phyloP scores from a whole-genome alignment of 2,888 invertebrate species.

The Allophyes oxyacanthae region DNA sequence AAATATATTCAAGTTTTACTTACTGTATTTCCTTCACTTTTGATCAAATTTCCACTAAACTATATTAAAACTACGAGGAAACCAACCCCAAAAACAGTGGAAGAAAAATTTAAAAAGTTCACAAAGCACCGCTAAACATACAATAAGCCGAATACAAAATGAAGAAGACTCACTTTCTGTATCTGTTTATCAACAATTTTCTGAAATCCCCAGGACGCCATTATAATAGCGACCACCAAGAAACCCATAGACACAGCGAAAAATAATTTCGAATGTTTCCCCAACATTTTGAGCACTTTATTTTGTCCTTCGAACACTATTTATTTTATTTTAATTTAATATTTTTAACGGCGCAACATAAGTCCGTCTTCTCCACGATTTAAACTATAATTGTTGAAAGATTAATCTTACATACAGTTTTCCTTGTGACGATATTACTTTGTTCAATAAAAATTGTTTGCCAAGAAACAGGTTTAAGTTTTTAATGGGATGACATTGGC shows the following conservation, averaged over 20 bases:
- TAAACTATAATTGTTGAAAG: conserved; percentile 56
- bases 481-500: not conserved
- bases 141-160: not conserved
- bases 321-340: conserved; percentile 11
- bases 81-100: not conserved
- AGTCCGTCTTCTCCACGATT: conserved; percentile 56
- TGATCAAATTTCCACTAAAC: not conserved
- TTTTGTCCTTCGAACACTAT: conserved; percentile 17
- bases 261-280: conserved; percentile 73
- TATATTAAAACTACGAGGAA: not conserved
- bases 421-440: conserved; percentile 38
- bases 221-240: conserved; percentile 75
- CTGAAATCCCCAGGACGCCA: conserved; percentile 86
- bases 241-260: conserved; percentile 74
- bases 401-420: conserved; percentile 48
- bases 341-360: conserved; percentile 31
- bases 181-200: conserved; percentile 81
- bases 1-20: conserved; percentile 12
- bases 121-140: too few relatives aligned
- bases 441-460: conserved; percentile 24
- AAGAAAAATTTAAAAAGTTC: not conserved
- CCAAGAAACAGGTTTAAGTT: conserved; percentile 45
- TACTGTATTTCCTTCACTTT: conserved; percentile 1
- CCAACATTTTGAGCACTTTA: conserved; percentile 70
- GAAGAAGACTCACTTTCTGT: conserved; percentile 77